Conservation (phyloP, 2,888 invertebrate species). For the Drosophila tanythrix region DNA sequence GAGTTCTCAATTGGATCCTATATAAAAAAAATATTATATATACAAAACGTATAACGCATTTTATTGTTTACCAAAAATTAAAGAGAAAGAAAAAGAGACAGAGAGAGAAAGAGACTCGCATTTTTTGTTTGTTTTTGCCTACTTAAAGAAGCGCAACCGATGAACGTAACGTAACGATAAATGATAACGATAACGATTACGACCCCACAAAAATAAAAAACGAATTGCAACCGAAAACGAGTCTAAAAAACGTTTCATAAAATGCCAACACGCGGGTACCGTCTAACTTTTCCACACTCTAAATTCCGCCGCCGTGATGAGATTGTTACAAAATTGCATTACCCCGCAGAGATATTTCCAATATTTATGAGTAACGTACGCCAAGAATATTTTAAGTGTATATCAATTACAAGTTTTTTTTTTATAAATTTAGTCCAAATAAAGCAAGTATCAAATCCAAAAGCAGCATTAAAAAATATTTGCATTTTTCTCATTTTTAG, state of each 20-base stretch:
- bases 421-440: constrained; percentile 54
- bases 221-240: constrained; percentile 52
- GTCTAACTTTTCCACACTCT: constrained; percentile 49
- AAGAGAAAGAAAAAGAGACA: constrained; percentile 62
- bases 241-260: constrained; percentile 45
- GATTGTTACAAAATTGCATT: constrained; percentile 74
- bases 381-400: constrained; percentile 70
- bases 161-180: constrained; percentile 71
- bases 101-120: constrained; percentile 70
- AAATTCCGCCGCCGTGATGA: constrained; percentile 74
- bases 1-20: constrained; percentile 77
- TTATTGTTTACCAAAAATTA: constrained; percentile 64
- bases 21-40: constrained; percentile 66
- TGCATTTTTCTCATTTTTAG: constrained; percentile 75
- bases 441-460: constrained; percentile 58
- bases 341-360: constrained; percentile 55
- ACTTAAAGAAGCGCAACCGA: constrained; percentile 67
- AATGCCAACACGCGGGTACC: constrained; percentile 46
- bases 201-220: constrained; percentile 41
- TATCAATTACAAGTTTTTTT: constrained; percentile 44
- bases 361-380: constrained; percentile 68
- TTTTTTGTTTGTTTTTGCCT: constrained; percentile 78
- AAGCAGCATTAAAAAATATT: constrained; percentile 66
- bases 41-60: constrained; percentile 67
- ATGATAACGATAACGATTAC: constrained; percentile 40